Evolutionary conservation across 2,888 invertebrate genomes (phyloP), one percentile per base, ranked within the genome.

Genomic region (Rhagophthalmus giganteus): DNA sequence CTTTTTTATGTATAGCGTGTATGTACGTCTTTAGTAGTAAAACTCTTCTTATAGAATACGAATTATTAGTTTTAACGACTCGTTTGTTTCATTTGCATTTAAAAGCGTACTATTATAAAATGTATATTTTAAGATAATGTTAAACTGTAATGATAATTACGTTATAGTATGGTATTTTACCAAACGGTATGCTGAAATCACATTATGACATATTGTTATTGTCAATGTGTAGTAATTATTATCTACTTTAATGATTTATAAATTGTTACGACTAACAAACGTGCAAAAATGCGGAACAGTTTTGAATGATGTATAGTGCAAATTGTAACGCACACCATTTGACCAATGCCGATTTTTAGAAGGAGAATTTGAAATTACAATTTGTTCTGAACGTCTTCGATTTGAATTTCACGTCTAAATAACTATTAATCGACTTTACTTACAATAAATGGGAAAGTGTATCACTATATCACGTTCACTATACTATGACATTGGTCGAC

Each of bases 131-230:
- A 64, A 60, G 51, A 54, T 59, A 61, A 69, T 66, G 70, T 74
- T 75, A 76, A 75, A 75, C 72, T 77, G 78, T 79, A 79, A 79
- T 78, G 71, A 75, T 70, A 68, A 78, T 78, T 78, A 79, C 78
- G 76, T 79, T 78, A 68, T 74, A 74, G 79, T 80, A 79, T 79
- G 79, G 78, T 79, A 79, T 77, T 79, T 78, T 78, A 78, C 78
- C 78, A 78, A 74, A 63, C 40, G 61, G 39, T 39, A 53, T 35
- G 44, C 47, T 54, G 54, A 45, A 62, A 55, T 11, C 32, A 30
- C 31, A 35, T 30, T 33, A 30, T 38, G 49, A 51, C 47, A 53
- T 25, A 33, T 40, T 51, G 41, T 51, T 47, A 41, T 37, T 41
- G 38, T 42, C 48, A 39, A 20, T 37, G 31, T 37, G 20, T 48